Conservation (phyloP, 2,888 invertebrate species). For the Achlya flavicornis region DNA sequence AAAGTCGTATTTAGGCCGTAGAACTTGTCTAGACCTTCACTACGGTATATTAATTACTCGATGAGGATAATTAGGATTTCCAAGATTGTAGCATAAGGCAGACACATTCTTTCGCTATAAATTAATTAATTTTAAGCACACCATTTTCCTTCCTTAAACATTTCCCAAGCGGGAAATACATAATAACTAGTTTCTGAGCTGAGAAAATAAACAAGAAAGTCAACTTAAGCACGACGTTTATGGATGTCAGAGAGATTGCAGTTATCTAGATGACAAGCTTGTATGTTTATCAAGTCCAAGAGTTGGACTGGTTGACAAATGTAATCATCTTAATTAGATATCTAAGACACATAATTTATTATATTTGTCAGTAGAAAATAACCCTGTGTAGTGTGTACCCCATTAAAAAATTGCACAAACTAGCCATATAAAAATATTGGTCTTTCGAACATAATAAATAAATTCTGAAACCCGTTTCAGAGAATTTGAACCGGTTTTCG, state of each 20-base stretch:
- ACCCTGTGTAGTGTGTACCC: too few species aligned
- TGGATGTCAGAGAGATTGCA: slow-evolving; percentile 2
- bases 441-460: too few species aligned
- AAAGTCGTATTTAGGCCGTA: too few species aligned
- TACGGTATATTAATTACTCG: too few species aligned
- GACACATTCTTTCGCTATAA: background rate
- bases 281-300: background rate
- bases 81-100: too few species aligned
- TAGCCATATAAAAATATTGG: too few species aligned
- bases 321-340: background rate
- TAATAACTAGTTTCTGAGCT: background rate
- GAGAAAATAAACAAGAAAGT: slow-evolving; percentile 1
- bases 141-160: background rate
- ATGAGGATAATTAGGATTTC: too few species aligned
- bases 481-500: too few species aligned
- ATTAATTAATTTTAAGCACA: background rate
- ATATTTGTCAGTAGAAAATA: too few species aligned
- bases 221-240: background rate
- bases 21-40: too few species aligned
- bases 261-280: background rate
- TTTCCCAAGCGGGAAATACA: background rate
- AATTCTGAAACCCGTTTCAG: too few species aligned
- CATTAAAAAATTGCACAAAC: too few species aligned
- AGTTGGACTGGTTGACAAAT: background rate
- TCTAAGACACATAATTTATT: background rate